Evolutionary conservation across 2,888 invertebrate species (phyloP), one percentile per base, ranked within the genome.

Genomic region (Philereme transversata): DNA sequence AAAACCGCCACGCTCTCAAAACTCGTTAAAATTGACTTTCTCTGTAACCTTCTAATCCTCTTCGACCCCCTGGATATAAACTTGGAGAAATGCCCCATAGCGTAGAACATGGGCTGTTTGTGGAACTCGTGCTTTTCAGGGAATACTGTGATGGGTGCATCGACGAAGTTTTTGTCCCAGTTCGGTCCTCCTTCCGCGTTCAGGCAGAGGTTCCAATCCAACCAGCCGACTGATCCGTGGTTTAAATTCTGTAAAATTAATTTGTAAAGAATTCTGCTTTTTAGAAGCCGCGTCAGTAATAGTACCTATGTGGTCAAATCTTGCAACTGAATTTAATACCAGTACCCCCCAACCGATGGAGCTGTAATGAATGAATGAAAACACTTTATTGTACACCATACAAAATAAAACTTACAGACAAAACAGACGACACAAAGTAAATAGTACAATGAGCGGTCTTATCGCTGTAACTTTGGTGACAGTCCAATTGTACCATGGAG

Each of bases 51-150:
- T 0, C 77, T 72, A 5, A 89, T 78, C 58, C 87, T 79, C 9
- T 54, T 63, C 0, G 96, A 96, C 10, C 92, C 94, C 57, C 92
- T 90, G 0, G 94, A 93, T 10, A 96, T 83, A 73, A 96, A 96
- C 84, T 94, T 96, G 51, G 95, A 94, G 79, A 96, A 95, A 82
- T 99, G 98, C 0, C 96, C 97, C 76, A 98, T 83, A 0, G 94
- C 95, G 83, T 98, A 99, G 83, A 94, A 98, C 94, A 96, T 96
- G 0, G 98, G 98, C 78, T 98, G 97, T 74, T 98, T 98, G 77
- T 96, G 95, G 81, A 98, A 97, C 84, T 96, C 96, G 45, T 94
- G 93, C 5, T 87, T 68, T 1, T 83, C 78, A 0, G 85, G 77
- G 59, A 82, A 75, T 8, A 89, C 86, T 51, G 98, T 95, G 40